Base-by-base conservation (phyloP, 1,140 invertebrate genomes). In the Conus ventricosus region DNA sequence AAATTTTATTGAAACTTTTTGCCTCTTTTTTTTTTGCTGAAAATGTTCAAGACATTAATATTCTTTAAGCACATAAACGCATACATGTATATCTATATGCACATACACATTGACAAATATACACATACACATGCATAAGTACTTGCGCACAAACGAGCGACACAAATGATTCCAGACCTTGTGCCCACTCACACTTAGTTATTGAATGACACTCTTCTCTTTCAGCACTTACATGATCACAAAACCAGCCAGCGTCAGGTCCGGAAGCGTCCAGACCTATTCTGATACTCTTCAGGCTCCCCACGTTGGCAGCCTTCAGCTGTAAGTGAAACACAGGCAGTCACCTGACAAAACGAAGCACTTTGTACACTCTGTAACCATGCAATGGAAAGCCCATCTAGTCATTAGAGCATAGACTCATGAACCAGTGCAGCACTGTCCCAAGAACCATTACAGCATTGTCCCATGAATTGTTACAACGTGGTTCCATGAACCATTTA, bases 201-300 rank as follows among this genome's bases (percentile, higher is more conserved):
- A 15, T 60, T 60, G 57, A 39, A 60, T 4, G 57, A 8, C 8
- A 15, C 57, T 11, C 57, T 60, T 11, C 57, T 8, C 57, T 60
- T 11, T 60, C 67, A 71, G 7, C 57, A 87, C 91, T 90, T 85
- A 94, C 93, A 25, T 88, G 25, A 39, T 94, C 91, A 39, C 93
- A 67, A 86, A 91, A 93, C 93, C 93, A 94, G 25, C 91, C 91
- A 23, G 91, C 87, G 39, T 90, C 91, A 20, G 89, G 67, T 60
- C 92, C 92, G 53, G 88, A 90, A 75, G 91, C 91, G 84, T 94
- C 92, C 90, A 93, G 93, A 63, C 92, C 92, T n/a, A 94, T 89
- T 23, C 88, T 76, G 25, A 94, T 94, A 55, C 90, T 90, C n/a
- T 88, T 88, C 55, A 94, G 88, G 1, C 84, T 51, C 8, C 93